Percentiles rank a stretch among this genome's conserved stretches.
phyloP scores from a whole-genome alignment of 2,797 vertebrate species.

The Sebastes diaconus region DNA sequence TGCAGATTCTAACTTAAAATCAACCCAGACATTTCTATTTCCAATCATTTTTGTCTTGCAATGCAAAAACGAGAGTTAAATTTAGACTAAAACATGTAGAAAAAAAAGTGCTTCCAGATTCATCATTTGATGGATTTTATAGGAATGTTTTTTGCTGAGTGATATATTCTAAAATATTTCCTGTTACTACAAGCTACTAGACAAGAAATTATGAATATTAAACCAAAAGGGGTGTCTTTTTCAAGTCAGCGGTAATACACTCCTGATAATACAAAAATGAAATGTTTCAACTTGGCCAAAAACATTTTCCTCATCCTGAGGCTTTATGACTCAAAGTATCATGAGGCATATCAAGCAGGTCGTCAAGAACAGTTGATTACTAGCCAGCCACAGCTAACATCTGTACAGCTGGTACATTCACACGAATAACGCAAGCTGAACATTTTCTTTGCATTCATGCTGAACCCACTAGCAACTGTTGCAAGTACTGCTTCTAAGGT shows the following conservation, averaged over 20 bases:
- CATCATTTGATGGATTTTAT: too few relatives aligned
- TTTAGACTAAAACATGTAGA: neutral
- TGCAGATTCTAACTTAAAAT: neutral
- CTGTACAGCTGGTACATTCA: too few relatives aligned
- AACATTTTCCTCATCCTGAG: fast-evolving
- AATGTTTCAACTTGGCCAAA: too few relatives aligned
- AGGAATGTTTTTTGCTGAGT: neutral
- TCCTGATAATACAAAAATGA: neutral
- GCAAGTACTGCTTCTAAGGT: neutral
- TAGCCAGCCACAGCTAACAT: too few relatives aligned
- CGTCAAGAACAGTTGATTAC: neutral
- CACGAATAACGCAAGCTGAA: neutral
- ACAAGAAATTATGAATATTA: neutral
- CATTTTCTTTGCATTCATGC: neutral
- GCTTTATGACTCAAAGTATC: too few relatives aligned
- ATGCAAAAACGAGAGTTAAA: neutral
- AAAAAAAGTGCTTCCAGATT: neutral
- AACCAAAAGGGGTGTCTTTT: neutral
- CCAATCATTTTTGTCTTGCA: neutral
- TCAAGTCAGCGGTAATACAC: neutral
- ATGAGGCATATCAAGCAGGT: neutral
- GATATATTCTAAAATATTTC: neutral
- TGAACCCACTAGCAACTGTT: neutral
- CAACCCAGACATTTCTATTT: neutral
- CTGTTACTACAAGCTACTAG: neutral